Percentiles rank a stretch among this genome's conserved stretches.
Conservation (phyloP, 2,888 invertebrate genomes). For the Ypsolopha scabrella region DNA sequence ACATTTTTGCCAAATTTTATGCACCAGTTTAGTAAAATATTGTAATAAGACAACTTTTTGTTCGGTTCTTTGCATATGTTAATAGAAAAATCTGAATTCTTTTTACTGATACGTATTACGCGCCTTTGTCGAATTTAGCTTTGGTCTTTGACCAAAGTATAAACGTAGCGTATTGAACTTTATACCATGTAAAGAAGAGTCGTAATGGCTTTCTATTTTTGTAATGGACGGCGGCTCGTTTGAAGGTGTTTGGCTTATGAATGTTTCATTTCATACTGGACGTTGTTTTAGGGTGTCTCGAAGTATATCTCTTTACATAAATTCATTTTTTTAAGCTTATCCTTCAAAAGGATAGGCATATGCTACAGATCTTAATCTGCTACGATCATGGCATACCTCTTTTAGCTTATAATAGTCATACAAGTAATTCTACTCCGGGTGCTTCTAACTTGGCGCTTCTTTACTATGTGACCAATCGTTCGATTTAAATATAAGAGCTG, state of each 20-base stretch:
- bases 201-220: neutral
- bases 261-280: too few species aligned
- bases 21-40: constrained; percentile 50
- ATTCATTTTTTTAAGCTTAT: too few species aligned
- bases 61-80: constrained; percentile 21
- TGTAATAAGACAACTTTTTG: constrained; percentile 9
- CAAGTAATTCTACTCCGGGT: too few species aligned
- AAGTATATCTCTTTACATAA: too few species aligned
- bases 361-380: neutral
- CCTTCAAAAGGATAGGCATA: neutral
- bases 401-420: too few species aligned
- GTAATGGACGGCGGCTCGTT: constrained; percentile 1
- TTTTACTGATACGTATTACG: constrained; percentile 15
- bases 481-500: too few species aligned
- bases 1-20: constrained; percentile 36
- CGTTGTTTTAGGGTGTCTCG: too few species aligned
- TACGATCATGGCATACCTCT: neutral
- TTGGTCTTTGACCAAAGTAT: neutral
- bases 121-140: neutral
- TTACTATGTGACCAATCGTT: too few species aligned
- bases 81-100: constrained; percentile 22
- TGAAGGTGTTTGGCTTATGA: neutral
- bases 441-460: too few species aligned
- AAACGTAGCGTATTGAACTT: neutral
- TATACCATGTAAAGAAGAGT: neutral